phyloP scores from a whole-genome alignment of 2,797 vertebrate species.

The Danio kyathit region DNA sequence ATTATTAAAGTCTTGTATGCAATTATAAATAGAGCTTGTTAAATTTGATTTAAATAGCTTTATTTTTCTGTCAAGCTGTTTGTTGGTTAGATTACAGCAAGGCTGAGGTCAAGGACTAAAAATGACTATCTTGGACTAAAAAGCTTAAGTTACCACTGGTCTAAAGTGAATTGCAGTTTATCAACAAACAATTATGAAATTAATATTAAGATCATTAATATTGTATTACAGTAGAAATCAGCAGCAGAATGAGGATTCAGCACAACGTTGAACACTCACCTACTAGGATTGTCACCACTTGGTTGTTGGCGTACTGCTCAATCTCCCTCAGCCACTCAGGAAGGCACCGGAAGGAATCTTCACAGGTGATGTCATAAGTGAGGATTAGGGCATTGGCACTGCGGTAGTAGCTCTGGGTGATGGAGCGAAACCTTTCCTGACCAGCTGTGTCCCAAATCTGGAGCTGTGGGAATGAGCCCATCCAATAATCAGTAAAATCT shows the following conservation, averaged over 20 bases:
- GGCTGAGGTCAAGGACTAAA: too few relatives aligned
- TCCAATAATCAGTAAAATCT: slow-evolving; percentile 28
- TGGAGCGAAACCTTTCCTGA: slow-evolving; percentile 98
- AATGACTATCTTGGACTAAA: too few relatives aligned
- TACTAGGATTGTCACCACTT: slow-evolving; percentile 98
- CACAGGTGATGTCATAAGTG: slow-evolving; percentile 98
- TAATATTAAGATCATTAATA: too few relatives aligned
- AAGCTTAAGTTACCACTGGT: too few relatives aligned
- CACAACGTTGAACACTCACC: slow-evolving; percentile 80
- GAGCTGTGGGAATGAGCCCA: slow-evolving; percentile 78
- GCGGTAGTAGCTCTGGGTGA: slow-evolving; percentile 99
- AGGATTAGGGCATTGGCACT: slow-evolving; percentile 98
- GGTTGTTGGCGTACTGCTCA: slow-evolving; percentile 98
- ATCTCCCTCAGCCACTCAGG: slow-evolving; percentile 98
- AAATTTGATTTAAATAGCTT: too few relatives aligned
- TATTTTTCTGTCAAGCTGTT: too few relatives aligned
- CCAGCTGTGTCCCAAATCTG: slow-evolving; percentile 99
- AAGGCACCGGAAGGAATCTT: slow-evolving; percentile 98
- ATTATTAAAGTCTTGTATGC: too few relatives aligned
- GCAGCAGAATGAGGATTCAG: neutral
- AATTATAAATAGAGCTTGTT: too few relatives aligned
- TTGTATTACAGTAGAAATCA: too few relatives aligned
- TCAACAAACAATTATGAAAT: too few relatives aligned
- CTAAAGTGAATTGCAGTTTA: too few relatives aligned
- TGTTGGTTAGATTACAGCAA: too few relatives aligned